Base-by-base conservation (phyloP, 2,797 vertebrate species). In the Syndactyla subalaris region DNA sequence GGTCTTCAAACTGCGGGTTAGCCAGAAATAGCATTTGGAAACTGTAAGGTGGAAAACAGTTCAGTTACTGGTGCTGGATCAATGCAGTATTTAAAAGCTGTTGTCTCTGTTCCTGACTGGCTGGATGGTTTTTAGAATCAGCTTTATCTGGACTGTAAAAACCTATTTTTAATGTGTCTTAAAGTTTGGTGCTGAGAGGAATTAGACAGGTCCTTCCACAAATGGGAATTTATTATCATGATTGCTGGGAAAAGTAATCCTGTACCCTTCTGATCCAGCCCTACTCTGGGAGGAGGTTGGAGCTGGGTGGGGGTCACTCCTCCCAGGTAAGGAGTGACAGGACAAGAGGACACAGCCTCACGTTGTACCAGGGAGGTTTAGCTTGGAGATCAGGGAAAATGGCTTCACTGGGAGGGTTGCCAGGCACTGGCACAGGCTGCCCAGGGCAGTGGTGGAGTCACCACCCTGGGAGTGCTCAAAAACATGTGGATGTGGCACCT, bases 1-100 rank as follows among this genome's bases (percentile, higher is more conserved):
- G 71, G 49, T 95, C 80, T 86, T 93, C 89, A 94, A 67, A 90
- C 67, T 67, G 48, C 34, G 65, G 57, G 39, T 79, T 92, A 90
- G 93, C 77, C 92, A 96, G 89, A 94, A 96, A 94, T 92, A 96
- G 91, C 59, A 49, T 62, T 94, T 92, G 82, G 88, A 83, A 93
- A 24, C 77, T 43, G 71, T 51, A 39, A 87, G 81, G 84, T 87
- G 72, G 84, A 93, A 89, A 95, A 61, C 88, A 93, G 86, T 79
- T 94, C 61, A 41, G 85, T 92, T 79, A 45, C 51, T 91, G 85
- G 43, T 46, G 80, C 83, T 93, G 88, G 83, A 95, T 95, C 83
- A 57, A 61, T 78, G 79, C 52, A 70, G 83, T 38, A 22, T 88
- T 92, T 88, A 58, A 90, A 88, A 79, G 77, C 83, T 92, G 71